Conservation (phyloP, 1,140 invertebrate genomes). For the Nomia melanderi region DNA sequence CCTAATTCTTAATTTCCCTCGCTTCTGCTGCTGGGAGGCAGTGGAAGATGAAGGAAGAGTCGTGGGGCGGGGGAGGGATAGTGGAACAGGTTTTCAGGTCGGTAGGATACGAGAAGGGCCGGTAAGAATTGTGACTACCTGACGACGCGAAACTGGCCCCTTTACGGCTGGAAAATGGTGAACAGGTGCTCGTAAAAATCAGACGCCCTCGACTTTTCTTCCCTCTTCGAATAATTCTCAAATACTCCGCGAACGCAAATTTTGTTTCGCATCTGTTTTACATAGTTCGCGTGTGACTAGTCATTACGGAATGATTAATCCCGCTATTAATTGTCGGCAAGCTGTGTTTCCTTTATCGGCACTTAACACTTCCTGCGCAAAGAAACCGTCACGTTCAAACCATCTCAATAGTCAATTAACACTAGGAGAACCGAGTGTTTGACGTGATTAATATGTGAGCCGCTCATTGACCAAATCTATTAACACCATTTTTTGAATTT, state of each 20-base stretch:
- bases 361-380: too few relatives aligned
- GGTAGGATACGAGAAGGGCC: slow-evolving; percentile 63
- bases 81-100: slow-evolving; percentile 75
- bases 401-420: too few relatives aligned
- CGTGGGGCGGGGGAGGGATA: slow-evolving; percentile 37
- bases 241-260: neutral
- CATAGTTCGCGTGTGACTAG: too few relatives aligned
- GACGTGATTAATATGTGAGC: too few relatives aligned
- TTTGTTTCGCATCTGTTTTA: neutral
- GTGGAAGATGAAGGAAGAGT: slow-evolving; percentile 30
- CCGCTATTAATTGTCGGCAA: too few relatives aligned
- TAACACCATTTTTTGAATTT: too few relatives aligned
- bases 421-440: too few relatives aligned
- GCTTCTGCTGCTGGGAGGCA: slow-evolving; percentile 44
- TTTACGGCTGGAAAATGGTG: slow-evolving; percentile 70
- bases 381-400: too few relatives aligned
- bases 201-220: slow-evolving; percentile 59
- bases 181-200: slow-evolving; percentile 77
- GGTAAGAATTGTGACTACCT: slow-evolving; percentile 72
- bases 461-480: too few relatives aligned
- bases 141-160: slow-evolving; percentile 68
- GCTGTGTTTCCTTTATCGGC: too few relatives aligned
- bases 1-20: slow-evolving; percentile 70
- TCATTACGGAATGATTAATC: too few relatives aligned
- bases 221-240: neutral